These are phyloP conservation scores for Paramuricea clavata DNA, from an alignment of 92 coral and sea anemone genomes.

Conservation along the genomic window DNA sequence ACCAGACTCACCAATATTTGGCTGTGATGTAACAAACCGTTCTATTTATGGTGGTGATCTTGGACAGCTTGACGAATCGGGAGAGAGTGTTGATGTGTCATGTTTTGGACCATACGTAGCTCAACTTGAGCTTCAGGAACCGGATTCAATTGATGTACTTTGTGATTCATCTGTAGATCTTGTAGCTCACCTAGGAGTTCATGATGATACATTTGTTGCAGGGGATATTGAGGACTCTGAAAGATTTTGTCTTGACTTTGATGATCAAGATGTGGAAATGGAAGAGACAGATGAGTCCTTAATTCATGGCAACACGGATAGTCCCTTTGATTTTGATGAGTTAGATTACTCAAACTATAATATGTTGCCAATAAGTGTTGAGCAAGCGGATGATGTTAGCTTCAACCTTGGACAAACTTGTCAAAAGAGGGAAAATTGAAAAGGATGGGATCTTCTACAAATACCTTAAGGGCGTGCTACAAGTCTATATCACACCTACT, in stretches of 20 bases:
- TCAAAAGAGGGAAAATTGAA: slow-evolving; percentile 57
- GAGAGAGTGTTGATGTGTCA: too few species aligned
- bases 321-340: slow-evolving; percentile 30
- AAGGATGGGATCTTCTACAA: slow-evolving; percentile 68
- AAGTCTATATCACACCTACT: slow-evolving; percentile 63
- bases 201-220: slow-evolving; percentile 40
- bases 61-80: neutral
- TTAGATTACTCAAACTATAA: slow-evolving; percentile 55
- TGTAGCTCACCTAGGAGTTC: slow-evolving; percentile 47
- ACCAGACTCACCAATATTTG: too few species aligned
- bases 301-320: slow-evolving; percentile 46
- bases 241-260: slow-evolving; percentile 33
- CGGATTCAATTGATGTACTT: slow-evolving; percentile 11
- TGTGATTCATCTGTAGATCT: neutral
- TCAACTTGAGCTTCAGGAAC: slow-evolving; percentile 49
- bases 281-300: neutral
- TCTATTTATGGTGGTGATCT: slow-evolving; percentile 11
- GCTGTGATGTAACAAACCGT: slow-evolving; percentile 8
- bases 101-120: neutral
- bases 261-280: slow-evolving; percentile 4
- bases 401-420: slow-evolving; percentile 51
- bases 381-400: slow-evolving; percentile 60
- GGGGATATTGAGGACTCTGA: slow-evolving; percentile 20
- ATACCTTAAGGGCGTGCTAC: slow-evolving; percentile 60
- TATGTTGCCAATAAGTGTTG: slow-evolving; percentile 56